A percentile compares a stretch with the other conserved stretches of the same genome.
These are phyloP conservation scores for Aspidoscelis tigris DNA, from an alignment of 2,113 vertebrate species.

Conservation along the genomic window DNA sequence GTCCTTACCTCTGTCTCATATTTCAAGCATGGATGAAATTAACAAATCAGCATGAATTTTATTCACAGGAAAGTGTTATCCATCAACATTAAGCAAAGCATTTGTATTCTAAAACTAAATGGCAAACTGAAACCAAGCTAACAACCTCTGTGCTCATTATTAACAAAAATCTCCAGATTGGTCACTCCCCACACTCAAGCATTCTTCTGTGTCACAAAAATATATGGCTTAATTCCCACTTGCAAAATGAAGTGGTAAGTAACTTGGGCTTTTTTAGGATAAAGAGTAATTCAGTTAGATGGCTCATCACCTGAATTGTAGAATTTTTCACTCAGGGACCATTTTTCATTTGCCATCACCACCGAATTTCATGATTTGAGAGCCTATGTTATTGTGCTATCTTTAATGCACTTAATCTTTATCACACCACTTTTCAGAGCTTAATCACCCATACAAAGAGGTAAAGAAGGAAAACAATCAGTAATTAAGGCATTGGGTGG, in stretches of 20 bases:
- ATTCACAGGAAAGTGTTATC: neutral
- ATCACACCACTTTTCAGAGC: conserved; percentile 20
- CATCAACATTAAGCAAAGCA: neutral
- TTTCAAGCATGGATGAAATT: neutral
- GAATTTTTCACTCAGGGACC: conserved; percentile 31
- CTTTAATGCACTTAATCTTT: conserved; percentile 32
- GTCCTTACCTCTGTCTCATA: neutral
- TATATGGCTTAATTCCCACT: conserved; percentile 36
- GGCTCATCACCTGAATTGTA: conserved; percentile 29
- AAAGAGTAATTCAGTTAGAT: conserved; percentile 39
- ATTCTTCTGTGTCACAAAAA: conserved; percentile 23
- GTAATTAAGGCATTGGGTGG: conserved; percentile 16
- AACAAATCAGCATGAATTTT: conserved; percentile 14
- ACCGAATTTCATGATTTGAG: conserved; percentile 35
- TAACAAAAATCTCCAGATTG: conserved; percentile 15
- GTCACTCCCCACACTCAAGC: neutral
- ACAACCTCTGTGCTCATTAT: conserved; percentile 12
- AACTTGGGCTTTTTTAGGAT: conserved; percentile 27
- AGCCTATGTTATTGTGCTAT: conserved; percentile 14
- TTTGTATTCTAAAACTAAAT: conserved; percentile 6
- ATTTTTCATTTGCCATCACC: conserved; percentile 24
- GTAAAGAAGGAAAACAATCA: conserved; percentile 26
- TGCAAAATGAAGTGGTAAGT: conserved; percentile 40
- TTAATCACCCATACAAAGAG: conserved; percentile 28
- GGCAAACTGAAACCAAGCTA: neutral